Evolutionary conservation across 53 echinoderm and acorn worm genomes (phyloP).

Genomic region (Arbacia lixula): DNA sequence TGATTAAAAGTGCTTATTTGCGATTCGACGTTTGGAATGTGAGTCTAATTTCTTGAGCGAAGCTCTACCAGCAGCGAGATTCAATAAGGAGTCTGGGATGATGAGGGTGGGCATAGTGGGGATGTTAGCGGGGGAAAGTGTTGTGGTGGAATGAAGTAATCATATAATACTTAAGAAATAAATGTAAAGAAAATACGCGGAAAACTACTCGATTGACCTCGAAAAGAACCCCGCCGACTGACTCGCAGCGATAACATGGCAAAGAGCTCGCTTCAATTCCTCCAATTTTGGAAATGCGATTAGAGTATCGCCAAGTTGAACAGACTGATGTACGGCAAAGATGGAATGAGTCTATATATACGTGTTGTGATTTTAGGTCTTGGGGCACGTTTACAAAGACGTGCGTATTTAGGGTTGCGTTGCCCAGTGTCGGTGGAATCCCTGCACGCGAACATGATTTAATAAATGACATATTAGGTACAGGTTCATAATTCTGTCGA

Average conservation of each 20-base stretch:
- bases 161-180: not conserved
- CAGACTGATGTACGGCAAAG: not conserved
- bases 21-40: conserved; percentile 32
- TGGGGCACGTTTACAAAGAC: too few relatives aligned
- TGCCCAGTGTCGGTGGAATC: too few relatives aligned
- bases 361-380: too few relatives aligned
- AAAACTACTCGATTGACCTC: conserved; percentile 34
- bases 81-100: conserved; percentile 22
- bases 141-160: too few relatives aligned
- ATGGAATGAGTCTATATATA: too few relatives aligned
- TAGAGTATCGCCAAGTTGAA: conserved; percentile 12
- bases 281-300: conserved; percentile 8
- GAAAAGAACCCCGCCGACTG: not conserved
- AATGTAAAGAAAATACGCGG: not conserved
- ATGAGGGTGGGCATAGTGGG: conserved; percentile 11
- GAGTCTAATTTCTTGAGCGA: conserved; percentile 52
- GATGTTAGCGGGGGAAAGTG: too few relatives aligned
- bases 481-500: too few relatives aligned
- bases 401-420: too few relatives aligned
- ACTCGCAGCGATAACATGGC: not conserved
- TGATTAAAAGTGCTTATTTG: conserved; percentile 59
- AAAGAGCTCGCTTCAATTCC: not conserved
- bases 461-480: too few relatives aligned
- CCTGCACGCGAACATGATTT: too few relatives aligned
- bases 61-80: conserved; percentile 39